These are phyloP conservation scores for Drosophila robusta DNA, from an alignment of 2,888 invertebrate species.

Conservation along the genomic window DNA sequence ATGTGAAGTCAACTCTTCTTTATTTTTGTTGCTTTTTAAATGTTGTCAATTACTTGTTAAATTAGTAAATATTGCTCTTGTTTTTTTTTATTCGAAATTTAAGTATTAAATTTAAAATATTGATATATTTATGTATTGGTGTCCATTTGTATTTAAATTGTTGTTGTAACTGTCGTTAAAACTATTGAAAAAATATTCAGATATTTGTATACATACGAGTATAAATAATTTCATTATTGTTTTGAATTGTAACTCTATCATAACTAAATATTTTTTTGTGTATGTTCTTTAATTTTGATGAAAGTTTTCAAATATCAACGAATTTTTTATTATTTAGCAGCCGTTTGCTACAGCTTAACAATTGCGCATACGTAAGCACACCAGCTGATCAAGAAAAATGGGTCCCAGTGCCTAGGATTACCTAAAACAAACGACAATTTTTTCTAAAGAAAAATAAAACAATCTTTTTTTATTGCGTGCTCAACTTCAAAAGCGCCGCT, in stretches of 20 bases:
- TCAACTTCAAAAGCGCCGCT: conserved; percentile 1
- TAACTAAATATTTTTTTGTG: neutral
- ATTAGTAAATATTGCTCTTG: conserved; percentile 20
- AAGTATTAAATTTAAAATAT: conserved; percentile 26
- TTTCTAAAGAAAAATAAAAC: neutral
- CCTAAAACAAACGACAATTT: conserved; percentile 3
- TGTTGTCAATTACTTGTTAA: conserved; percentile 47
- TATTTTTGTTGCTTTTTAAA: conserved; percentile 37
- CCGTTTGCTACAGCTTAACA: conserved; percentile 38
- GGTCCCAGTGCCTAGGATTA: neutral
- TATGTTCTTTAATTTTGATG: conserved; percentile 2
- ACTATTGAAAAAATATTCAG: conserved; percentile 19
- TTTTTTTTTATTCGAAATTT: conserved; percentile 26
- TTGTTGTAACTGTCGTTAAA: conserved; percentile 68
- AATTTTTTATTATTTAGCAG: conserved; percentile 17
- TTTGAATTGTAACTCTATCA: conserved; percentile 9
- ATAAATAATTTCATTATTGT: conserved; percentile 25
- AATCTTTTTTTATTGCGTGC: conserved; percentile 10
- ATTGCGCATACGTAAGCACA: conserved; percentile 78
- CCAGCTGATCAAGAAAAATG: conserved; percentile 39
- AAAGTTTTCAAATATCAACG: neutral
- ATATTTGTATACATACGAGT: conserved; percentile 29
- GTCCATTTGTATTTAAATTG: conserved; percentile 57
- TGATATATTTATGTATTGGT: conserved; percentile 40
- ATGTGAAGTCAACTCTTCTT: conserved; percentile 13